phyloP scores from a whole-genome alignment of 2,888 invertebrate genomes.

The Polyploca ridens region DNA sequence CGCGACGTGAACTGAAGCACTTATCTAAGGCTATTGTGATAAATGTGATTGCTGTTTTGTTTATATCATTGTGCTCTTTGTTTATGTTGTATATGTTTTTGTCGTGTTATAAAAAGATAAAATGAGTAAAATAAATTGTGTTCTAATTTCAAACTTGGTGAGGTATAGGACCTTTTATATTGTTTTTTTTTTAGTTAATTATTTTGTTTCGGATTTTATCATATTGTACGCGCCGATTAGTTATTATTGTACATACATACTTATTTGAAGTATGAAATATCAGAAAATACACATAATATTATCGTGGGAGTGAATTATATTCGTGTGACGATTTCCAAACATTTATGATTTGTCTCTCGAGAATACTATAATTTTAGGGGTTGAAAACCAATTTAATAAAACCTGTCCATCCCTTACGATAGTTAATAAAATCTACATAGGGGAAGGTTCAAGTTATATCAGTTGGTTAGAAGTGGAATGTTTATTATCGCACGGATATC shows the following conservation, averaged over 20 bases:
- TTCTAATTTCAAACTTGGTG: background rate
- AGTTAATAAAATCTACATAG: background rate
- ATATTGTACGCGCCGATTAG: background rate
- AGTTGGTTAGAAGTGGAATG: slow-evolving; percentile 26
- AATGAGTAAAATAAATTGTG: background rate
- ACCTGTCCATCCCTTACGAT: slow-evolving; percentile 29
- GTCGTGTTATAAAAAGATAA: background rate
- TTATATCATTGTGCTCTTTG: slow-evolving; percentile 34
- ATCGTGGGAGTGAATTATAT: slow-evolving; percentile 63
- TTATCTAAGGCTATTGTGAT: slow-evolving; percentile 53
- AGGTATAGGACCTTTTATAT: too few species aligned
- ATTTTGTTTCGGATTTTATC: too few species aligned
- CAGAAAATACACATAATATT: background rate
- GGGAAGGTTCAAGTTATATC: slow-evolving; percentile 28
- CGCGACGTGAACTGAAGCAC: slow-evolving; percentile 43
- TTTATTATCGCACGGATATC: slow-evolving; percentile 71
- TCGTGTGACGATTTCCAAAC: slow-evolving; percentile 66
- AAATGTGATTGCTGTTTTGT: slow-evolving; percentile 52
- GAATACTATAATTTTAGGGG: slow-evolving; percentile 51
- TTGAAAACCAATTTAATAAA: slow-evolving; percentile 38
- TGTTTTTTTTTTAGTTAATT: too few species aligned
- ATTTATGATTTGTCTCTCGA: slow-evolving; percentile 65
- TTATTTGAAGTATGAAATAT: background rate
- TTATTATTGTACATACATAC: background rate
- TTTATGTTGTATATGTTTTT: slow-evolving; percentile 16